phyloP scores from a whole-genome alignment of 2,888 invertebrate species.

The Lobophora halterata region DNA sequence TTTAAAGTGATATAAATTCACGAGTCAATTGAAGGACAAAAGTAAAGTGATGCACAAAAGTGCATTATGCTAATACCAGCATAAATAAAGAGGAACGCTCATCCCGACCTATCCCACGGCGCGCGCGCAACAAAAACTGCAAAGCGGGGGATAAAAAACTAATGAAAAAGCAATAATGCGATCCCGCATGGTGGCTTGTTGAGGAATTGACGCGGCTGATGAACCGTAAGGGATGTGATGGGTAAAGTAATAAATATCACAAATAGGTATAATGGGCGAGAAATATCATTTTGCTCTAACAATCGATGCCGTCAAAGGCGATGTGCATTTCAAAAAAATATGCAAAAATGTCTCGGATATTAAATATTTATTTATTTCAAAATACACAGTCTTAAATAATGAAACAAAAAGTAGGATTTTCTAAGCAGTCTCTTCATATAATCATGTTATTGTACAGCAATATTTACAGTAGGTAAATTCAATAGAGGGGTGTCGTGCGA shows the following conservation, averaged over 20 bases:
- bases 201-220: constrained; percentile 76
- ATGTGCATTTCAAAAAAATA: no score
- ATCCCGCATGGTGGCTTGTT: constrained; percentile 79
- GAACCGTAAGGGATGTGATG: constrained; percentile 56
- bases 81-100: constrained; percentile 50
- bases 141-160: constrained; percentile 68
- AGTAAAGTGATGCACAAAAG: constrained; percentile 51
- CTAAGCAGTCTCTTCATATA: no score
- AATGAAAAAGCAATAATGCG: constrained; percentile 80
- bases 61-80: constrained; percentile 79
- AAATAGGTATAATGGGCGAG: constrained; percentile 21
- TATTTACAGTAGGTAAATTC: no score
- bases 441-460: no score
- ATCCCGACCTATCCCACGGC: constrained; percentile 76
- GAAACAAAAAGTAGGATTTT: no score
- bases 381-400: no score
- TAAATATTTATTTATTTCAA: no score
- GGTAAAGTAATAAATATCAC: constrained; percentile 22
- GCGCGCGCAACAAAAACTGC: constrained; percentile 70
- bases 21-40: constrained; percentile 61
- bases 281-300: no score
- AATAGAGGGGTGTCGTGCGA: no score
- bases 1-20: constrained; percentile 43
- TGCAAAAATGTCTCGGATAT: no score
- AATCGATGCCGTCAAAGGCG: no score